Base-by-base conservation (phyloP, 2,113 vertebrate genomes). In the Scytalopus superciliaris region DNA sequence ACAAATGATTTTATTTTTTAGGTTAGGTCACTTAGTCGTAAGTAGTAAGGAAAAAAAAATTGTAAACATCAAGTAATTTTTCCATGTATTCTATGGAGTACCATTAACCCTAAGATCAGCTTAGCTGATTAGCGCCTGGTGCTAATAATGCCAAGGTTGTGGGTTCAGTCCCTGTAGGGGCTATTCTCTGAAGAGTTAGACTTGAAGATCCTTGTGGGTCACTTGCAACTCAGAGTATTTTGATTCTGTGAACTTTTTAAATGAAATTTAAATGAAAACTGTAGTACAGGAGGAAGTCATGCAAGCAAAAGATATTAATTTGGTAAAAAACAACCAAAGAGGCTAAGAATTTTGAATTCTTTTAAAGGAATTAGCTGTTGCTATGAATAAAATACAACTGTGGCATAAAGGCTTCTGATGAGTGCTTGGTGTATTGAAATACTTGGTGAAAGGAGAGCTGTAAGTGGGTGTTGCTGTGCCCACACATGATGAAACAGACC, bases 1-100 rank as follows among this genome's bases (percentile, higher is more conserved):
- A 98, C 97, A 98, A 99, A 99, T 98, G 68, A 98, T 97, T 98
- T 98, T 97, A 98, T 98, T 98, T 96, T 98, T 98, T 89, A 95
- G 78, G 94, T 94, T 93, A 97, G 87, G 92, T 94, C 96, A 94
- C 96, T 97, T 97, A 97, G 92, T 96, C 81, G 57, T 95, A 97
- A 94, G 85, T 94, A 96, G 90, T 95, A 96, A 92, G 79, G 40
- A 33, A 35, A 88, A 74, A 69, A 53, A 94, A 93, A 95, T 76
- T 93, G 95, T 97, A 96, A 97, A 94, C 76, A 84, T 89, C 37
- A 94, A 93, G 76, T 92, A 74, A 5, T 42, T 87, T 89, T 81
- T 10, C 79, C 74, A 45, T 89, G 75, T 83, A 96, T 96, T 93
- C 76, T 95, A 45, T 75, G 92, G 84, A 95, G 88, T 93, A 91